These are phyloP conservation scores for Rhopalosiphum nymphaeae DNA, from an alignment of 2,888 invertebrate species.

Conservation along the genomic window DNA sequence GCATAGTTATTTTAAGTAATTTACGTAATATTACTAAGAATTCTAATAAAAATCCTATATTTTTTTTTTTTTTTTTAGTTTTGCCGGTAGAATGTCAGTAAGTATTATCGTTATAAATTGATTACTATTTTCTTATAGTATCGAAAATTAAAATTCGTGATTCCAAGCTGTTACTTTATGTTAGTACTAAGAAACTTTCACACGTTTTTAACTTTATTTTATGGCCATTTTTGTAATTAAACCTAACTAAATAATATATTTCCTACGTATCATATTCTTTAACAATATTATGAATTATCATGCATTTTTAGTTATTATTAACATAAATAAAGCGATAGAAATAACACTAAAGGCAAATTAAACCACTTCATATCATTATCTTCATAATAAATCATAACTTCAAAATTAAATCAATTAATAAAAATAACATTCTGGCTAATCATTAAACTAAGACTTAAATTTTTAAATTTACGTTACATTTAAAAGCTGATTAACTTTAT, in stretches of 20 bases:
- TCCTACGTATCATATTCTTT: not conserved
- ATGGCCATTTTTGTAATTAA: not conserved
- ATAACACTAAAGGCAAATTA: not conserved
- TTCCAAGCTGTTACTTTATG: not conserved
- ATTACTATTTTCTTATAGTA: not conserved
- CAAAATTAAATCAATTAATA: not conserved
- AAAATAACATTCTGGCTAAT: not conserved
- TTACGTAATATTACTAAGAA: not conserved
- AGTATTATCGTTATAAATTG: not conserved
- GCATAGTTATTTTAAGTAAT: not conserved
- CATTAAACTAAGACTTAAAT: not conserved
- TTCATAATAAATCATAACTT: not conserved
- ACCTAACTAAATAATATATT: not conserved
- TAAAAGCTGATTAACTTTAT: not conserved
- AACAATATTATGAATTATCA: not conserved
- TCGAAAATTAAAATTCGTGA: not conserved
- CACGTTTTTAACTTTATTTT: not conserved
- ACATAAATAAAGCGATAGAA: constrained; percentile 27
- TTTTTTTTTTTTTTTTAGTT: too few relatives aligned
- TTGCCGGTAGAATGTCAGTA: not conserved
- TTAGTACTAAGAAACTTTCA: not conserved
- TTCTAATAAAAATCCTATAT: not conserved
- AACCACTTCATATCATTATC: not conserved
- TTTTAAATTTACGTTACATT: not conserved
- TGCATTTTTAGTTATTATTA: not conserved